A percentile compares a stretch with the other conserved stretches of the same genome.
phyloP scores from a whole-genome alignment of 2,888 invertebrate species.

The Ochlodes sylvanus region DNA sequence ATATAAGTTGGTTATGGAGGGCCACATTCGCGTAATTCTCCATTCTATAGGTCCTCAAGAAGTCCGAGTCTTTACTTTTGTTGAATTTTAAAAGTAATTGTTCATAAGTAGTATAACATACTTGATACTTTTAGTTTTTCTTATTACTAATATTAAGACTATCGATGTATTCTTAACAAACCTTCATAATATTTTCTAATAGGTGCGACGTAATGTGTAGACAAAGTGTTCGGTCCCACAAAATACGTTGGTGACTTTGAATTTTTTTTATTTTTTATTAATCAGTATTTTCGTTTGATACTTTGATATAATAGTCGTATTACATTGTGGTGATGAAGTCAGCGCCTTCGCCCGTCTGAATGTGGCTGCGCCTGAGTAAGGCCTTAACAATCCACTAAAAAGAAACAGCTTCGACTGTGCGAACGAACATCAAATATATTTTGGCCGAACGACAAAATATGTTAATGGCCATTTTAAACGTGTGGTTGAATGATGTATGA shows the following conservation, averaged over 20 bases:
- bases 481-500: background rate
- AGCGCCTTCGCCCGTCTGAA: slow-evolving; percentile 3
- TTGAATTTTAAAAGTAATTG: too few species aligned
- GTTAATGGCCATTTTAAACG: background rate
- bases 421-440: slow-evolving; percentile 24
- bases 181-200: too few species aligned
- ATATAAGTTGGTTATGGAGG: background rate
- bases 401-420: slow-evolving; percentile 16
- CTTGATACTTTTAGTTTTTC: too few species aligned
- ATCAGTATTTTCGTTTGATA: too few species aligned
- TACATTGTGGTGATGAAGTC: background rate
- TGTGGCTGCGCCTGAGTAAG: slow-evolving; percentile 28
- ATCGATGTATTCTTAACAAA: too few species aligned
- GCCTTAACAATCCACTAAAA: slow-evolving; percentile 18
- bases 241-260: too few species aligned
- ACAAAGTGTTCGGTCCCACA: too few species aligned
- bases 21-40: background rate
- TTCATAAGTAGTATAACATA: too few species aligned
- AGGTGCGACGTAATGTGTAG: too few species aligned
- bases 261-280: too few species aligned
- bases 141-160: too few species aligned
- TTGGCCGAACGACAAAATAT: slow-evolving; percentile 18
- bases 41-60: background rate
- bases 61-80: background rate
- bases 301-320: too few species aligned